Evolutionary conservation across 2,888 invertebrate species (phyloP).

Genomic region (Melanotus villosus): DNA sequence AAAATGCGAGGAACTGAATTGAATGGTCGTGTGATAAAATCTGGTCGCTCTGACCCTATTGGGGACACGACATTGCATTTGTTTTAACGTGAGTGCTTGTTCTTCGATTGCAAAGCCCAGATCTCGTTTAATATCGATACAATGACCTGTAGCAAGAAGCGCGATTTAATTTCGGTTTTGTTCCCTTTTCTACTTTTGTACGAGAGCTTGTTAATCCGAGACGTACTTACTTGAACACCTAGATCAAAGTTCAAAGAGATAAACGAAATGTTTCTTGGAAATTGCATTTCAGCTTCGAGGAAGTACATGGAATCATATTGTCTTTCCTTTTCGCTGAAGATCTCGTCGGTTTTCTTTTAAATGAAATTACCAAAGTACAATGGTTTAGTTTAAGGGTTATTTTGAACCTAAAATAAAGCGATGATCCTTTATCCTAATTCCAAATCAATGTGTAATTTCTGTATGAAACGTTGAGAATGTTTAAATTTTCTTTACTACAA

Average conservation of each 20-base stretch:
- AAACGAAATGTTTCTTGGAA: neutral
- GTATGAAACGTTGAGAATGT: too few relatives aligned
- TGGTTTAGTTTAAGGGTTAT: too few relatives aligned
- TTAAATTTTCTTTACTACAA: too few relatives aligned
- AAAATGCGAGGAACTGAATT: conserved; percentile 20
- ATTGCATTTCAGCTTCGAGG: neutral
- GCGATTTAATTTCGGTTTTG: conserved; percentile 16
- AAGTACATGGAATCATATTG: too few relatives aligned
- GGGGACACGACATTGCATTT: conserved; percentile 31
- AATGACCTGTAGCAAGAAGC: neutral
- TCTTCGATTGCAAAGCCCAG: neutral
- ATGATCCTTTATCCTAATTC: too few relatives aligned
- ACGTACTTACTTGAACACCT: neutral
- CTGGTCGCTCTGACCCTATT: conserved; percentile 20
- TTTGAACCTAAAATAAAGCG: too few relatives aligned
- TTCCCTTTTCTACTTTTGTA: conserved; percentile 12
- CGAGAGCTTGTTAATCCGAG: conserved; percentile 4
- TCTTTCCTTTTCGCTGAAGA: too few relatives aligned
- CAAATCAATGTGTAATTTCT: too few relatives aligned
- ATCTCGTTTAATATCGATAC: neutral
- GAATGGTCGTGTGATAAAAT: conserved; percentile 38
- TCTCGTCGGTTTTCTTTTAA: too few relatives aligned
- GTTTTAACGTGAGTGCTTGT: conserved; percentile 9
- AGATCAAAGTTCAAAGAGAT: conserved; percentile 15
- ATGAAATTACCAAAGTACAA: too few relatives aligned